Base-by-base conservation (phyloP, 2,113 vertebrate species). In the Oncorhynchus clarkii region DNA sequence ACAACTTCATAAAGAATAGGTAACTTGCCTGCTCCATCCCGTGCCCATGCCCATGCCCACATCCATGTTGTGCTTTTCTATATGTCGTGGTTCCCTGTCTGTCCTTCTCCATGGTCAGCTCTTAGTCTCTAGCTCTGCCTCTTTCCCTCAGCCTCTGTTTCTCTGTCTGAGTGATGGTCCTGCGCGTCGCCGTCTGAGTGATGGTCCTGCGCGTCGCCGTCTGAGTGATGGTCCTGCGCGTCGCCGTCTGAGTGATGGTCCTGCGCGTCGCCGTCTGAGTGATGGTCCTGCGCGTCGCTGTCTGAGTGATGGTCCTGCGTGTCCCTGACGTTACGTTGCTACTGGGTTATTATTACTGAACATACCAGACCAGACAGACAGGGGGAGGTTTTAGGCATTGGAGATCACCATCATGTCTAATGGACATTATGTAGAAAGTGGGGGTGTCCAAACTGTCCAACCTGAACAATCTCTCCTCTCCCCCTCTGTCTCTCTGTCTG, bases 11-110 rank as follows among this genome's bases (percentile, higher is more conserved):
- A 14, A 29, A 20, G 18, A 68, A 16, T 39, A 18, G 71, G 72
- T n/a, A 4, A 91, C 89, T 92, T 84, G 91, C 91, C 91, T 86
- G 78, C 34, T 92, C 89, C 84, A 82, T 83, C 65, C 78, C 82
- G 24, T 86, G 85, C 67, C 81, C 82, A 76, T 89, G 89, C 75
- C 85, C 89, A 84, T 89, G 88, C 5, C 71, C 51, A 27, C 22
- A 51, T 26, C 71, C 27, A 60, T 60, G 54, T 16, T 29, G 29
- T 16, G 16, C 5, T 3, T 34, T 31, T 11, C 11, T 64, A 16
- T 67, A 31, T 27, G 59, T 34, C 45, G 91, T 90, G 74, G 73
- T 80, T 85, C 75, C 80, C 82, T 5, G 73, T 78, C 67, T 68
- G 45, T 54, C 16, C 51, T 54, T 18, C 51, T 54, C 51, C 51